Percentiles rank a stretch among this genome's conserved stretches.
Evolutionary conservation across 2,797 vertebrate genomes (phyloP).

Genomic region (Molossus alvarezi): DNA sequence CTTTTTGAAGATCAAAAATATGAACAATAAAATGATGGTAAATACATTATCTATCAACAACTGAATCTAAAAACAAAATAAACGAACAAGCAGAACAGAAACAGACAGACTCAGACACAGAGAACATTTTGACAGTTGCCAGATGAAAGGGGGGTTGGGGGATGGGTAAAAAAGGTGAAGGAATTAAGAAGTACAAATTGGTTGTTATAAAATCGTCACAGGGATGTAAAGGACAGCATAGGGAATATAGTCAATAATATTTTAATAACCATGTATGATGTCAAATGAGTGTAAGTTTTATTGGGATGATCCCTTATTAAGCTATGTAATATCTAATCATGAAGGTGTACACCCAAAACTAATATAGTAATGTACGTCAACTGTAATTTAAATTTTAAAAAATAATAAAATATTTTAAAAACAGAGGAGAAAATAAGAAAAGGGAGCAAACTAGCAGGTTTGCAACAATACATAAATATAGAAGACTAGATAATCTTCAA

Average conservation of each 20-base stretch:
- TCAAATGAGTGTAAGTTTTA: too few relatives aligned
- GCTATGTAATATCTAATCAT: not conserved
- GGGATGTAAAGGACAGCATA: not conserved
- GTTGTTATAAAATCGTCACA: not conserved
- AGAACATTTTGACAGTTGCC: too few relatives aligned
- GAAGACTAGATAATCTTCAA: not conserved
- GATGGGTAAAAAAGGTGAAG: too few relatives aligned
- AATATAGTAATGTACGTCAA: not conserved
- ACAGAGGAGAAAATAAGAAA: not conserved
- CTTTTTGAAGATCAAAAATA: too few relatives aligned
- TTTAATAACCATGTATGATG: not conserved
- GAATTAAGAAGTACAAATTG: not conserved
- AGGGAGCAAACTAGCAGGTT: not conserved
- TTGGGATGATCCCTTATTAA: not conserved
- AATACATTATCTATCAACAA: too few relatives aligned
- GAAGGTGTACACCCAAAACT: not conserved
- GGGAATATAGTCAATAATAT: not conserved
- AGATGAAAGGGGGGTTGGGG: too few relatives aligned
- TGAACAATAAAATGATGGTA: too few relatives aligned
- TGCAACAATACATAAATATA: not conserved
- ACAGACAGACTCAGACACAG: too few relatives aligned
- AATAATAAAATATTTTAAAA: not conserved
- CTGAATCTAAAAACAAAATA: too few relatives aligned
- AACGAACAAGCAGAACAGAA: too few relatives aligned
- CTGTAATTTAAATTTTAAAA: not conserved